Percentiles rank a stretch among this genome's conserved stretches.
phyloP scores from a whole-genome alignment of 2,797 vertebrate species.

The Gymnoscopelus braueri region DNA sequence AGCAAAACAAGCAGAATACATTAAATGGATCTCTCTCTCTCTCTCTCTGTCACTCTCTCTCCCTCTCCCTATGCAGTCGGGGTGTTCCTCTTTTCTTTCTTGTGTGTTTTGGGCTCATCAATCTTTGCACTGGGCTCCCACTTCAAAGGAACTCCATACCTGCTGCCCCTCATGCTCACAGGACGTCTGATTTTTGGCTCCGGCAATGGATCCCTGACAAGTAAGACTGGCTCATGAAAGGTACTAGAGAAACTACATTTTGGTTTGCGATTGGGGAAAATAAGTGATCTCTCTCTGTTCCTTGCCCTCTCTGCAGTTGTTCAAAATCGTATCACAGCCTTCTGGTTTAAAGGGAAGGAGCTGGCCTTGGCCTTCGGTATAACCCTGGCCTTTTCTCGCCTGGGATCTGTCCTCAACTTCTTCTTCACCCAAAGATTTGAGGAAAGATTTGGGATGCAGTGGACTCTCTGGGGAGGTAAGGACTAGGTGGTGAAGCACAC shows the following conservation, averaged over 20 bases:
- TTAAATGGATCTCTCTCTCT: neutral
- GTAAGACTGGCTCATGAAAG: slow-evolving; percentile 61
- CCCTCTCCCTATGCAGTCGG: slow-evolving; percentile 71
- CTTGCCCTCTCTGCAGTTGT: slow-evolving; percentile 73
- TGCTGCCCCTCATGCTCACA: slow-evolving; percentile 86
- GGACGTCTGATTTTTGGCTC: slow-evolving; percentile 87
- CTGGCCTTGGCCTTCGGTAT: slow-evolving; percentile 85
- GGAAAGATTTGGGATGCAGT: slow-evolving; percentile 84
- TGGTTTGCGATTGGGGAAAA: neutral
- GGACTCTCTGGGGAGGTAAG: slow-evolving; percentile 87
- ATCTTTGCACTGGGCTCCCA: slow-evolving; percentile 87
- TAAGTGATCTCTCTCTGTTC: neutral
- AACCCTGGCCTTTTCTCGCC: slow-evolving; percentile 83
- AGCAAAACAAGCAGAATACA: neutral
- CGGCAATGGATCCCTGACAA: slow-evolving; percentile 85
- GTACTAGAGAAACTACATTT: neutral
- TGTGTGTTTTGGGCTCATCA: slow-evolving; percentile 84
- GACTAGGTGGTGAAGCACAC: neutral
- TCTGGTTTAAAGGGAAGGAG: slow-evolving; percentile 90
- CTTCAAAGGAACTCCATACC: slow-evolving; percentile 83
- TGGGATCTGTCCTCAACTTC: slow-evolving; percentile 88
- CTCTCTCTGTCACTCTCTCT: slow-evolving; percentile 4
- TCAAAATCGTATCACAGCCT: slow-evolving; percentile 85
- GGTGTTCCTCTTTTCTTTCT: slow-evolving; percentile 87
- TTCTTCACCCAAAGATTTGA: slow-evolving; percentile 86